These are phyloP conservation scores for Oriolus oriolus DNA, from an alignment of 2,113 vertebrate species.

Conservation along the genomic window DNA sequence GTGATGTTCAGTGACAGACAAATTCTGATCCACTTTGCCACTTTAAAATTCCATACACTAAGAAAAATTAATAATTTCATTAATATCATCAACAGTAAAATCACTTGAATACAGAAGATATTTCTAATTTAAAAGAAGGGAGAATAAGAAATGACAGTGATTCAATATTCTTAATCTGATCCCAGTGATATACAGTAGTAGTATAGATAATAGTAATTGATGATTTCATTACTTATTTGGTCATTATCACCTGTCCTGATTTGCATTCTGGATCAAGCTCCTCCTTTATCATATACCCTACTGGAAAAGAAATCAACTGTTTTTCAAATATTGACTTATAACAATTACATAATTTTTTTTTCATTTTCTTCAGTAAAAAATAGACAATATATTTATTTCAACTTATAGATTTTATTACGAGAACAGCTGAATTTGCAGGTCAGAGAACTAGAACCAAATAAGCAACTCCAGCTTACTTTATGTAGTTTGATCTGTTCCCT, in stretches of 20 bases:
- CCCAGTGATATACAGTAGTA: neutral
- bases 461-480: neutral
- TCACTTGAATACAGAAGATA: neutral
- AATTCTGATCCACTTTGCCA: neutral
- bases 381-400: neutral
- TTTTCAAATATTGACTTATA: neutral
- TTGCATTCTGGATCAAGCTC: neutral
- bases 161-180: neutral
- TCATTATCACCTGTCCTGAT: neutral
- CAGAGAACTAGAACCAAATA: neutral
- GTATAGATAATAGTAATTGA: neutral
- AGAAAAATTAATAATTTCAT: neutral
- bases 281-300: neutral
- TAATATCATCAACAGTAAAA: neutral
- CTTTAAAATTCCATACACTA: neutral
- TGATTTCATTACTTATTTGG: neutral
- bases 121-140: neutral
- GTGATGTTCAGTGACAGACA: neutral
- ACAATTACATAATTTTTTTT: neutral
- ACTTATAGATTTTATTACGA: accelerated
- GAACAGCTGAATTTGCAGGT: neutral
- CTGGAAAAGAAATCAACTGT: neutral
- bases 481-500: neutral
- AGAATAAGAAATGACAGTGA: neutral
- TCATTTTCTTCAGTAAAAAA: neutral